phyloP scores from a whole-genome alignment of 2,113 vertebrate genomes.

The Cranoglanis bouderius region DNA sequence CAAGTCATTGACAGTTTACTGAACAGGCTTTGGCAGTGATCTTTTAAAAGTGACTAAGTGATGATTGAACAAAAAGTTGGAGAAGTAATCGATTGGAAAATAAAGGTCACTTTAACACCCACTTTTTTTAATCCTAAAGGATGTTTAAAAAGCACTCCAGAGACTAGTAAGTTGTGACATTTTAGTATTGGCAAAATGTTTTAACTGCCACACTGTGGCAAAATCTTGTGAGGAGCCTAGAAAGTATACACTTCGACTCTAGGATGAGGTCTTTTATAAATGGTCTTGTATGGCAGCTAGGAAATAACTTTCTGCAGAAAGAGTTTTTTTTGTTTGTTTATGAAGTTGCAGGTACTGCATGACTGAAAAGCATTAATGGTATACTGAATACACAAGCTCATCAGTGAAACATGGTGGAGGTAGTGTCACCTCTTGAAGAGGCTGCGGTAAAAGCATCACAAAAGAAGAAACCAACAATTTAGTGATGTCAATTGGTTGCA shows the following conservation, averaged over 20 bases:
- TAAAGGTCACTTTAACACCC: conserved; percentile 44
- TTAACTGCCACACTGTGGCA: conserved; percentile 14
- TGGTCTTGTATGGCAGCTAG: background rate
- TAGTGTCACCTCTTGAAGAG: too few species aligned
- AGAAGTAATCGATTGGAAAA: conserved; percentile 51
- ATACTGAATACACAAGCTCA: background rate
- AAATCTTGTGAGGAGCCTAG: conserved; percentile 8
- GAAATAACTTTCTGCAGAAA: background rate
- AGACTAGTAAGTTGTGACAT: conserved; percentile 34
- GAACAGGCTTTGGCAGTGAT: conserved; percentile 52
- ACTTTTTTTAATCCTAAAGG: conserved; percentile 17
- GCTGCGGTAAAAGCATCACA: too few species aligned
- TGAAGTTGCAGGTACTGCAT: background rate
- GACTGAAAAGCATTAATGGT: background rate
- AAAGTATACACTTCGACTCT: background rate
- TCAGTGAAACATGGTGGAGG: too few species aligned
- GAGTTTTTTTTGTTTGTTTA: background rate
- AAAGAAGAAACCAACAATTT: too few species aligned
- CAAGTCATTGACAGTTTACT: conserved; percentile 44
- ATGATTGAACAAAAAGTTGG: conserved; percentile 49
- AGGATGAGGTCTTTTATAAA: background rate
- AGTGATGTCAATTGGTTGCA: too few species aligned
- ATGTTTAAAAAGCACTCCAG: conserved; percentile 35
- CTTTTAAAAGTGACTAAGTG: conserved; percentile 49
- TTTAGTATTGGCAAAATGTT: conserved; percentile 36